Percentiles rank a stretch among this genome's conserved stretches.
Conservation (phyloP, 1,140 invertebrate species). For the Meloidogyne hapla region DNA sequence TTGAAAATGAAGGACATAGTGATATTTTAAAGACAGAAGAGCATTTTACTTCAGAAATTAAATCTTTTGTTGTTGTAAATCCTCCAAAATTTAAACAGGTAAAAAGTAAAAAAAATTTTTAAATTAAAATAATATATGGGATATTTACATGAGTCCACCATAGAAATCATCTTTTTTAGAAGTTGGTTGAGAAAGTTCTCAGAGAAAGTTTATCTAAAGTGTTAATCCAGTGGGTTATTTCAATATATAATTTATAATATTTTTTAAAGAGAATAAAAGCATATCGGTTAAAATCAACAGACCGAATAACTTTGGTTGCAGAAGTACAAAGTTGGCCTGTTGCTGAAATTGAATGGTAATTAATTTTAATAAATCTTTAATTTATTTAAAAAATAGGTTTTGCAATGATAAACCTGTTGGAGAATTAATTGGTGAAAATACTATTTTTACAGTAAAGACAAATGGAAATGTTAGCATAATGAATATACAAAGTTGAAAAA, state of each 20-base stretch:
- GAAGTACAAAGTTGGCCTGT: slow-evolving; percentile 53
- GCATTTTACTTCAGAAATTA: slow-evolving; percentile 60
- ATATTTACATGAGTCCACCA: too few species aligned
- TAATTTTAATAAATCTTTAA: background rate
- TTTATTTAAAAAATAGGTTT: slow-evolving; percentile 46
- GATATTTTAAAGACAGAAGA: slow-evolving; percentile 56
- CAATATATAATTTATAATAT: too few species aligned
- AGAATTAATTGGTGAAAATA: slow-evolving; percentile 8
- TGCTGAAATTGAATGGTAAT: slow-evolving; percentile 20
- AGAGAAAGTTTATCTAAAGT: background rate
- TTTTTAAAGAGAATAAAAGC: slow-evolving; percentile 58
- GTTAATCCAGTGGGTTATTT: background rate
- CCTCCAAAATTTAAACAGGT: slow-evolving; percentile 56
- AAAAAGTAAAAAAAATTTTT: slow-evolving; percentile 13
- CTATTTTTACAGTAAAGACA: slow-evolving; percentile 15
- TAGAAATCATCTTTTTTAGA: too few species aligned
- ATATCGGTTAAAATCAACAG: slow-evolving; percentile 54
- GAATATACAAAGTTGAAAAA: slow-evolving; percentile 17
- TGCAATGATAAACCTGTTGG: slow-evolving; percentile 51
- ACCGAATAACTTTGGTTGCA: slow-evolving; percentile 59
- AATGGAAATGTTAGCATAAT: slow-evolving; percentile 22
- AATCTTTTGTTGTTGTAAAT: slow-evolving; percentile 49
- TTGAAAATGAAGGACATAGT: slow-evolving; percentile 50
- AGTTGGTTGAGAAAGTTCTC: background rate
- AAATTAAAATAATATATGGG: too few species aligned